These are phyloP conservation scores for Elephas maximus DNA, from an alignment of 2,113 vertebrate genomes.

Conservation along the genomic window DNA sequence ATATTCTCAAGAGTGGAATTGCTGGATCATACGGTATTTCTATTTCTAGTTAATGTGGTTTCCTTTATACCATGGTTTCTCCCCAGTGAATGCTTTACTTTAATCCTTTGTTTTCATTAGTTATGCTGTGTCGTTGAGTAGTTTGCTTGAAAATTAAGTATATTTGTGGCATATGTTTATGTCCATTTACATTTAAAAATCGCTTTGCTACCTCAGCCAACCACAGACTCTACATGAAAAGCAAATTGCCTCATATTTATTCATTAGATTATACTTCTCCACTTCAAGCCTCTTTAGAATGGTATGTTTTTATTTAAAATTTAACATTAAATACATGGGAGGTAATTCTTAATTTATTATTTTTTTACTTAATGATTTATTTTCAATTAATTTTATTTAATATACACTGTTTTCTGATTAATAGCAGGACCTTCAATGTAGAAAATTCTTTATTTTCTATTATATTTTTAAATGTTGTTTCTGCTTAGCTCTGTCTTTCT, in stretches of 20 bases:
- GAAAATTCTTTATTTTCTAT: not conserved
- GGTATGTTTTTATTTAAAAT: not conserved
- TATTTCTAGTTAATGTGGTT: too few relatives aligned
- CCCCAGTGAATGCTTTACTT: not conserved
- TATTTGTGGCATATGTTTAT: not conserved
- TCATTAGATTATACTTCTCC: not conserved
- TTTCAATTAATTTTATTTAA: constrained; percentile 19
- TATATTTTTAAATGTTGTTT: not conserved
- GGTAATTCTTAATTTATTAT: constrained; percentile 1
- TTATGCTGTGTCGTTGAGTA: not conserved
- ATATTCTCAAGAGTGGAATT: too few relatives aligned
- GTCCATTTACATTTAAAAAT: not conserved
- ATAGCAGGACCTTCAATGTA: not conserved
- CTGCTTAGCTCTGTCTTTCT: not conserved
- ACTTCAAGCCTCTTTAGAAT: not conserved
- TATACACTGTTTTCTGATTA: not conserved
- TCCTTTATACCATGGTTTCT: not conserved
- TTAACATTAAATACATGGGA: not conserved
- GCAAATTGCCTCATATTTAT: not conserved
- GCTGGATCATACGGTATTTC: too few relatives aligned
- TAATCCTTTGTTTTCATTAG: not conserved
- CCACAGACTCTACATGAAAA: not conserved
- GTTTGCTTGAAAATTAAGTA: not conserved
- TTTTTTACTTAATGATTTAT: not conserved
- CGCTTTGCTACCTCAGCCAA: not conserved